These are phyloP conservation scores for Channa striata DNA, from an alignment of 2,797 vertebrate species.

Conservation along the genomic window DNA sequence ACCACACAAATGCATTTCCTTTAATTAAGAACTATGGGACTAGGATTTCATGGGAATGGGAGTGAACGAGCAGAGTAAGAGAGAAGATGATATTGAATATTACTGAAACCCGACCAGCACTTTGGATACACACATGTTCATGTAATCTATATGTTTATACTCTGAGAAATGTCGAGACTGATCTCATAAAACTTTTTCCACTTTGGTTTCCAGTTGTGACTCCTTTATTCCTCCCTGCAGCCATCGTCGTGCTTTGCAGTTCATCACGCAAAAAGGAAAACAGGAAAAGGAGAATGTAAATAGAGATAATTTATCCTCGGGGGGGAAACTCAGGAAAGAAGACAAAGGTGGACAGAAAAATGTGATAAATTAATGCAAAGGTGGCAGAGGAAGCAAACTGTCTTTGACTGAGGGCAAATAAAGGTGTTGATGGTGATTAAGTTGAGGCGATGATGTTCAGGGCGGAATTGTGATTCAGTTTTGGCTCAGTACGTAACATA, in stretches of 20 bases:
- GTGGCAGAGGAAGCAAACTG: neutral
- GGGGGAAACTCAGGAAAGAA: neutral
- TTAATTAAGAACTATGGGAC: neutral
- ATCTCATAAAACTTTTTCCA: conserved; percentile 7
- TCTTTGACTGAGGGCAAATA: too few species aligned
- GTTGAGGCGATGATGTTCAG: too few species aligned
- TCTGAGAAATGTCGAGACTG: conserved; percentile 15
- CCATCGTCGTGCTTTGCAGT: neutral
- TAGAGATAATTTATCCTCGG: neutral
- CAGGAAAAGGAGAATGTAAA: neutral
- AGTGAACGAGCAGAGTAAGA: neutral
- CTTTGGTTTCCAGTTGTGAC: conserved; percentile 10
- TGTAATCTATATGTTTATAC: conserved; percentile 1
- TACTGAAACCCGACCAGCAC: conserved; percentile 3
- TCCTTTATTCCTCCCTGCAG: neutral
- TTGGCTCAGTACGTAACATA: too few species aligned
- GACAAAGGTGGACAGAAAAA: neutral
- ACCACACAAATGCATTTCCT: neutral
- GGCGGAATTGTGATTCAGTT: too few species aligned
- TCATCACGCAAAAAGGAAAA: neutral
- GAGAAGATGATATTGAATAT: neutral
- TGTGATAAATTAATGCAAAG: neutral
- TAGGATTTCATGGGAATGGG: too few species aligned
- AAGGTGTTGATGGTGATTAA: neutral
- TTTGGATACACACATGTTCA: neutral